These are phyloP conservation scores for Amphiprion percula DNA, from an alignment of 2,113 vertebrate genomes.

Conservation along the genomic window DNA sequence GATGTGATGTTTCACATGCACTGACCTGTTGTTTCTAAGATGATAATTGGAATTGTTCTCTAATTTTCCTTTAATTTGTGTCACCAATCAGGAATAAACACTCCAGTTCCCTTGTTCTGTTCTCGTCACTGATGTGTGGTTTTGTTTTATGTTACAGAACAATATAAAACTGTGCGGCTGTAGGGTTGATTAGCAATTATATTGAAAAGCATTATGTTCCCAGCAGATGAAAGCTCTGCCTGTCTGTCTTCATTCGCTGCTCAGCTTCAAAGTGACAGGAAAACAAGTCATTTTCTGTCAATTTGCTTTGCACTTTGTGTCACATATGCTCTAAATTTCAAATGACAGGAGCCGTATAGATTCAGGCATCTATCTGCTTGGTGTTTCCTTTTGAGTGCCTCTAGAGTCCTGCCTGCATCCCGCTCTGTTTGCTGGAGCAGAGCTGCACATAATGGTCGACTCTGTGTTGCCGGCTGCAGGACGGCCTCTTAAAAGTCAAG, in stretches of 20 bases:
- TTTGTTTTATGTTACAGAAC: not conserved
- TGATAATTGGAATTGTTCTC: no score
- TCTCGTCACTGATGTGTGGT: not conserved
- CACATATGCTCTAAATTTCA: slow-evolving; percentile 20
- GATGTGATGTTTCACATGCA: not conserved
- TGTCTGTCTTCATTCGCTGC: slow-evolving; percentile 13
- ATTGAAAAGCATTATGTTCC: slow-evolving; percentile 20
- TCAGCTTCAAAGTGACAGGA: slow-evolving; percentile 49
- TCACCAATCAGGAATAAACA: slow-evolving; percentile 15
- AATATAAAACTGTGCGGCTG: not conserved
- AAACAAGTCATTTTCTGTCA: slow-evolving; percentile 54
- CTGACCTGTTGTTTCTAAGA: no score
- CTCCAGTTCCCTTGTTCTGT: slow-evolving; percentile 16
- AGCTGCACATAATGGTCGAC: slow-evolving; percentile 42
- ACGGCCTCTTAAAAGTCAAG: slow-evolving; percentile 51
- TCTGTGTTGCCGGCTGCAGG: slow-evolving; percentile 25
- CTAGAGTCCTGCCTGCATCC: slow-evolving; percentile 17
- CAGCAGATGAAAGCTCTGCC: slow-evolving; percentile 34
- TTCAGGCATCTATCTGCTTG: slow-evolving; percentile 2
- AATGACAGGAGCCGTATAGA: slow-evolving; percentile 26
- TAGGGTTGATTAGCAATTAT: slow-evolving; percentile 24
- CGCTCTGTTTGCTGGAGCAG: slow-evolving; percentile 33
- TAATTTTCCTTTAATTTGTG: slow-evolving; percentile 6
- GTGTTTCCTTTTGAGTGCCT: slow-evolving; percentile 32
- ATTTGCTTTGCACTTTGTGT: slow-evolving; percentile 38